Evolutionary conservation across 2,113 vertebrate genomes (phyloP).

Genomic region (Gopherus flavomarginatus): DNA sequence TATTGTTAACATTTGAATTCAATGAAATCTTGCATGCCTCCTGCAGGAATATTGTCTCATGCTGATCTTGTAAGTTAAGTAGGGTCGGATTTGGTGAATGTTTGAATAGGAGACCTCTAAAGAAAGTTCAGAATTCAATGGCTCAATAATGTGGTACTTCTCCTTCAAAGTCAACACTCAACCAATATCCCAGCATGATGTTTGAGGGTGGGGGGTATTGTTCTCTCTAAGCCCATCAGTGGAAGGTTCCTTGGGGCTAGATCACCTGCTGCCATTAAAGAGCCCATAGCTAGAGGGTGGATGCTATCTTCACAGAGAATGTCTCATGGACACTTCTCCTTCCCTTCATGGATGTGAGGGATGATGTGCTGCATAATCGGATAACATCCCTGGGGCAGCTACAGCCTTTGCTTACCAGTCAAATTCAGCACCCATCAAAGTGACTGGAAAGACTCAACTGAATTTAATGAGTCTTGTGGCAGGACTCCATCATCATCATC

Average conservation of each 20-base stretch:
- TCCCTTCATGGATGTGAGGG: not conserved
- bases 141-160: not conserved
- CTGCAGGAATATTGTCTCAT: not conserved
- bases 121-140: not conserved
- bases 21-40: not conserved
- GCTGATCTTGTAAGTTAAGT: not conserved
- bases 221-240: not conserved
- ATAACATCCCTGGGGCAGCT: not conserved
- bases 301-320: not conserved
- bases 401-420: not conserved
- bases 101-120: not conserved
- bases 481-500: not conserved
- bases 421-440: not conserved
- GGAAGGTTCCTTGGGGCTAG: not conserved
- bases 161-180: not conserved
- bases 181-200: not conserved
- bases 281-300: slow-evolving; percentile 3
- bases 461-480: not conserved
- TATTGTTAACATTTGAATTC: not conserved
- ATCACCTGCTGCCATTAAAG: not conserved
- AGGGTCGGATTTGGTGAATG: not conserved
- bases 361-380: not conserved
- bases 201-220: not conserved
- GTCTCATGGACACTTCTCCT: not conserved
- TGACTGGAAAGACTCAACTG: not conserved